Evolutionary conservation across 2,888 invertebrate genomes (phyloP).

Genomic region (Eutolmus rufibarbis): DNA sequence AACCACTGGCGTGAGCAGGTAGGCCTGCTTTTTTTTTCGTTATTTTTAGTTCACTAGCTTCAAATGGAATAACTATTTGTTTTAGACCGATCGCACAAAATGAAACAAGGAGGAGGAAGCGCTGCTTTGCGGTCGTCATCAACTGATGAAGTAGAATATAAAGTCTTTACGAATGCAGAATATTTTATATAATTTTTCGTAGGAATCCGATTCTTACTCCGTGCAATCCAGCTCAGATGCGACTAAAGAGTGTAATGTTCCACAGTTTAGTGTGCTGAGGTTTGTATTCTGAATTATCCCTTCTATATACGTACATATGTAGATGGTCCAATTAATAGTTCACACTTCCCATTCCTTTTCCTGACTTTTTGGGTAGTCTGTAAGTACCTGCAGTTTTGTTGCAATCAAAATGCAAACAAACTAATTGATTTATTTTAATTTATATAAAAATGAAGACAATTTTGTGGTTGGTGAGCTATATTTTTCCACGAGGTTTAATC

Average conservation of each 20-base stretch:
- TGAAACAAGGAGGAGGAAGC: neutral
- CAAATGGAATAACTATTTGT: neutral
- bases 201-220: slow-evolving; percentile 29
- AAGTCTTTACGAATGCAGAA: neutral
- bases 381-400: too few species aligned
- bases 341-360: neutral
- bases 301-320: neutral
- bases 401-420: neutral
- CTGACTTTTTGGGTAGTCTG: too few species aligned
- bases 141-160: neutral
- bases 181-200: neutral
- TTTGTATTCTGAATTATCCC: slow-evolving; percentile 18
- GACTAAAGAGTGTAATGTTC: slow-evolving; percentile 37
- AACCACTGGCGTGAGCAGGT: neutral
- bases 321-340: neutral
- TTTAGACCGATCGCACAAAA: neutral
- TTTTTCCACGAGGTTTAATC: too few species aligned
- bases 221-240: slow-evolving; percentile 22
- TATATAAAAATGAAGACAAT: too few species aligned
- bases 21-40: neutral
- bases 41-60: neutral
- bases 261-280: slow-evolving; percentile 50
- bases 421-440: too few species aligned
- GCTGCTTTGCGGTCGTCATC: neutral
- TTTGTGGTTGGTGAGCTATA: too few species aligned